Base-by-base conservation (phyloP, 2,797 vertebrate species). In the Lithobates sylvaticus region DNA sequence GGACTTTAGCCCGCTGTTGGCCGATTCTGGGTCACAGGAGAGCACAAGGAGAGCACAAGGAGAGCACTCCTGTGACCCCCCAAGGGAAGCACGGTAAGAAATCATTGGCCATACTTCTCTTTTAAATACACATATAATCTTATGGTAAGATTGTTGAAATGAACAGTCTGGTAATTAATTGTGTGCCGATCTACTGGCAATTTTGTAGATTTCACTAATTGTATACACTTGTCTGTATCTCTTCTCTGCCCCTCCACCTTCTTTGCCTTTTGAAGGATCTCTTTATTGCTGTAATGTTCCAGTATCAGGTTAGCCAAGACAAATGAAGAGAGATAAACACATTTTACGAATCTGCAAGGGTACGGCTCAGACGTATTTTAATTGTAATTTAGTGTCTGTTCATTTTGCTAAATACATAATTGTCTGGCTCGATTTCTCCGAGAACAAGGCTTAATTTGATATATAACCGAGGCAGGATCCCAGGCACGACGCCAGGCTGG, bases 381-480 rank as follows among this genome's bases (percentile, higher is more conserved):
- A 84, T 84, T 79, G 70, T 79, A 85, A 85, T 85, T 79, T 78
- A 79, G 54, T 73, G 76, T 69, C 69, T 73, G 69, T 79, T 73
- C 76, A 36, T 78, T 85, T 76, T 79, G 76, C 70, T 85, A 85
- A 85, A 79, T 85, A 79, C 84, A 79, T 85, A 85, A 79, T 85
- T 79, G 76, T 85, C 84, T 79, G 69, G 70, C 78, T 85, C 76
- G 29, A 68, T 85, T 79, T 79, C 76, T 36, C 61, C 26, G 71
- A 74, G 84, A 67, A 73, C 69, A 78, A 79, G 70, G 70, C 76
- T 85, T 85, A 74, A 85, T 85, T 27, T 85, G 76, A 79, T 79
- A 76, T 74, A 79, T 79, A 79, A 79, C 50, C 26, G 27, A 54
- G 72, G 76, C 54, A 34, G 26, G 74, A 85, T 73, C 84, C 81